Base-by-base conservation (phyloP, 2,888 invertebrate genomes). In the Lamproptera curius region DNA sequence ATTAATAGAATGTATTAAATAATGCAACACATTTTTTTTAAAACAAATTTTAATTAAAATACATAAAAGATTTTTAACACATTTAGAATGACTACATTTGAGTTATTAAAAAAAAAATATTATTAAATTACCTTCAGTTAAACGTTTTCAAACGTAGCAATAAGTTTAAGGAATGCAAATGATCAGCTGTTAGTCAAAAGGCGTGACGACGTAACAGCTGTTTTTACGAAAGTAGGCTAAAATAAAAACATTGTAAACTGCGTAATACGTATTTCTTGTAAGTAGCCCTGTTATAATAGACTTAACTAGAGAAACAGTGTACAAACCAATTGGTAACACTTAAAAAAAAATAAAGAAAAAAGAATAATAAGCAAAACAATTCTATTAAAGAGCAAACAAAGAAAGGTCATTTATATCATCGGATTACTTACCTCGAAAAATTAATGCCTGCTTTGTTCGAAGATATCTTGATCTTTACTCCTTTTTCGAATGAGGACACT, bases 201-300 rank as follows among this genome's bases (percentile, higher is more conserved):
- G 65, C 63, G 71, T 81, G 77, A 80, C 80, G 76, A 72, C 66
- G 60, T 68, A 76, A 78, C 83, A 83, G 82, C 83, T 84, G 84
- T 76, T 75, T 65, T 61, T 54, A 59, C 63, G 75, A 83, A 82
- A 82, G 78, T 80, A 67, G 79, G 69, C 62, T 66, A 64, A 11
- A 51, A 38, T 48, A 36, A 31, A 49, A 39, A 48, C 34, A 48
- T 52, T 39, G 11, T 38, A 42, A 57, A 67, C 39, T 50, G 38
- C 41, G 44, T 45, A 28, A 42, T 42, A 33, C 33, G 31, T 11
- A 10, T 0, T 20, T 13, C 33, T 16, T 6, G 31, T 28, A 28
- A 17, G 28, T 36, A 31, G 6, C 16, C 16, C 35, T 9, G 11
- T 16, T 42, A 3, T 5, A 3, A 20, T 20, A 20, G 6, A 20